Conservation (phyloP, 1,140 invertebrate species). For the Pogonomyrmex barbatus region DNA sequence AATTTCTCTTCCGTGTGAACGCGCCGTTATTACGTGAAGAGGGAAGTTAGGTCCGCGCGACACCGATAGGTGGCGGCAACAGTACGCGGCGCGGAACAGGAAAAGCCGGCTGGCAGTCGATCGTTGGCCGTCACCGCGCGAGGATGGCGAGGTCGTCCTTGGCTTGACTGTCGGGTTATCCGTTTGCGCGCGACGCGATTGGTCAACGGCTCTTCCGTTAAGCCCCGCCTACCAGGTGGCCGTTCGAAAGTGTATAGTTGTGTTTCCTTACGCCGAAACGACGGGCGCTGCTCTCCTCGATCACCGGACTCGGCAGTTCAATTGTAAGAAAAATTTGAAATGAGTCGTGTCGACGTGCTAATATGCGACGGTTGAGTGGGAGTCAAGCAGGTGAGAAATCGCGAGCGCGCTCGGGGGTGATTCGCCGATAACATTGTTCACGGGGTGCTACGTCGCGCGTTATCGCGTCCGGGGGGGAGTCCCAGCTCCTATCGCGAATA, state of each 20-base stretch:
- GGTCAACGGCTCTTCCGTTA: slow-evolving; percentile 70
- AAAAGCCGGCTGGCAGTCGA: slow-evolving; percentile 54
- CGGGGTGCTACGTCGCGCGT: slow-evolving; percentile 63
- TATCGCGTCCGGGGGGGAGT: slow-evolving; percentile 27
- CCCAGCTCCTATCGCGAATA: slow-evolving; percentile 8
- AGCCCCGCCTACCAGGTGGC: slow-evolving; percentile 84
- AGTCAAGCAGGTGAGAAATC: slow-evolving; percentile 53
- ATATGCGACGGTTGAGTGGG: slow-evolving; percentile 81
- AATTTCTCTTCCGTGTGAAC: no score
- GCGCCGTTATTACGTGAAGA: not conserved
- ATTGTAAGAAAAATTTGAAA: slow-evolving; percentile 79
- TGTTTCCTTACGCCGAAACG: slow-evolving; percentile 81
- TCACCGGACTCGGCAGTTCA: slow-evolving; percentile 55
- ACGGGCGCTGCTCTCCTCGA: slow-evolving; percentile 77
- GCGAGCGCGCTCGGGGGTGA: slow-evolving; percentile 73
- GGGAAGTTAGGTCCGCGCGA: not conserved
- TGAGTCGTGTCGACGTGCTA: slow-evolving; percentile 80
- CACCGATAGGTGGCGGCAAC: slow-evolving; percentile 62
- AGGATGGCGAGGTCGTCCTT: slow-evolving; percentile 64
- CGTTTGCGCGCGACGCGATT: slow-evolving; percentile 68
- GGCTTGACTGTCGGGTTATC: slow-evolving; percentile 36
- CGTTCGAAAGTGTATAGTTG: slow-evolving; percentile 84
- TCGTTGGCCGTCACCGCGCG: slow-evolving; percentile 63
- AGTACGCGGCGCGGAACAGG: slow-evolving; percentile 15
- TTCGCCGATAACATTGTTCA: slow-evolving; percentile 45